A percentile compares a stretch with the other conserved stretches of the same genome.
Conservation (phyloP, 2,888 invertebrate genomes). For the Venusia cambrica region DNA sequence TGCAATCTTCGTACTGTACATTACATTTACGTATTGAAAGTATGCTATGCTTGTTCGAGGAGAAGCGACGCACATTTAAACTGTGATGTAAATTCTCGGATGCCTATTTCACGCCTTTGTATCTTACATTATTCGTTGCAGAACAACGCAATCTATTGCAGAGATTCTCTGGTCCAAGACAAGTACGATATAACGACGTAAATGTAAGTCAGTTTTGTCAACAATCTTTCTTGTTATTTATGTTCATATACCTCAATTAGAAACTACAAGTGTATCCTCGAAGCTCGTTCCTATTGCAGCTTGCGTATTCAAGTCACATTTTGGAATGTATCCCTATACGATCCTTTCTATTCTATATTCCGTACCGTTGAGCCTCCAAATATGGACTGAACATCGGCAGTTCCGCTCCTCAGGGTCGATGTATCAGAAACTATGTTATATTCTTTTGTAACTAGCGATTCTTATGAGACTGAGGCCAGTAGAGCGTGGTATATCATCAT, state of each 20-base stretch:
- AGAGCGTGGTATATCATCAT: conserved; percentile 38
- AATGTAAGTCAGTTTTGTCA: too few species aligned
- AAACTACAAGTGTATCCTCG: conserved; percentile 14
- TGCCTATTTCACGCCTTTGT: conserved; percentile 8
- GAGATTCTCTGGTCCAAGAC: too few species aligned
- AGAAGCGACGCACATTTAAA: not conserved
- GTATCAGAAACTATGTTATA: conserved; percentile 41
- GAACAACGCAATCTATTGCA: not conserved
- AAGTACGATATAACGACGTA: too few species aligned
- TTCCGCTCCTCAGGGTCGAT: conserved; percentile 48
- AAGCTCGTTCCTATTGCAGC: conserved; percentile 25
- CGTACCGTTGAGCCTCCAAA: conserved; percentile 47
- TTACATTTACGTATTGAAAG: conserved; percentile 4
- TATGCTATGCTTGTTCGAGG: too few species aligned
- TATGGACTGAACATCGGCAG: conserved; percentile 49
- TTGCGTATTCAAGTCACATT: conserved; percentile 39
- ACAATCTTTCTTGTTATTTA: too few species aligned
- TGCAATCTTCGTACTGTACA: conserved; percentile 6
- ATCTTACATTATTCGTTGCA: not conserved
- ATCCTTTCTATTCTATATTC: conserved; percentile 49
- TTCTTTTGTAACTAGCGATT: conserved; percentile 1
- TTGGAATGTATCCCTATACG: conserved; percentile 41
- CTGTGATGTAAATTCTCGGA: conserved; percentile 1
- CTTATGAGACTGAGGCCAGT: conserved; percentile 30
- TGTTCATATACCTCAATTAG: too few species aligned